Conservation (phyloP, 2,888 invertebrate genomes). For the Cephus sareptanus region DNA sequence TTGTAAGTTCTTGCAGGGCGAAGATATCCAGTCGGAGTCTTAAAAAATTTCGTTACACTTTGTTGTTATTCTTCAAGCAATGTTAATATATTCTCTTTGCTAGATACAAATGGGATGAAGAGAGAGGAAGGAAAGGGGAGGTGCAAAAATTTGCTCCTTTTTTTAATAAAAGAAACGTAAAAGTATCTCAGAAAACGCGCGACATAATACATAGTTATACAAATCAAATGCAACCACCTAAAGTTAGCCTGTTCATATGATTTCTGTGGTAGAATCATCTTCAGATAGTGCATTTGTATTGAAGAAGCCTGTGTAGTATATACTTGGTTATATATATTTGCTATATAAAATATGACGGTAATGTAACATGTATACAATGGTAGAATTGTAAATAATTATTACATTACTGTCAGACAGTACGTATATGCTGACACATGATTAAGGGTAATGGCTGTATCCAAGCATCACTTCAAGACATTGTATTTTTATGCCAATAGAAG, state of each 20-base stretch:
- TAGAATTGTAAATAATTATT: background rate
- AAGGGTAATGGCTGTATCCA: background rate
- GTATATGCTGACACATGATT: background rate
- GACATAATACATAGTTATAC: background rate
- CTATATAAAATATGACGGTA: background rate
- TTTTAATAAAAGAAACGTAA: background rate
- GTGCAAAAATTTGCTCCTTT: background rate
- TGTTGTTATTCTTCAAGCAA: background rate
- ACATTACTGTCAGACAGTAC: background rate
- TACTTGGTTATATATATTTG: background rate
- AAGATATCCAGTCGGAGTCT: background rate
- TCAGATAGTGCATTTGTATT: background rate
- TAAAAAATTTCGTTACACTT: background rate
- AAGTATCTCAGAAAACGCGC: background rate
- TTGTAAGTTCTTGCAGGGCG: background rate
- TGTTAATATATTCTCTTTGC: constrained; percentile 2
- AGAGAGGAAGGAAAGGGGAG: background rate
- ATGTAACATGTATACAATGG: background rate
- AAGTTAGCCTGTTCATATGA: background rate
- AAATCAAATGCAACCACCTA: background rate
- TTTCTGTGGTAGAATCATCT: background rate
- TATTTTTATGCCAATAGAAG: background rate
- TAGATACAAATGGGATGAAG: background rate
- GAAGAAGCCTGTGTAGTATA: background rate
- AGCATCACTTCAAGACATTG: background rate